phyloP scores from a whole-genome alignment of 2,888 invertebrate genomes.

The Diaperis boleti region DNA sequence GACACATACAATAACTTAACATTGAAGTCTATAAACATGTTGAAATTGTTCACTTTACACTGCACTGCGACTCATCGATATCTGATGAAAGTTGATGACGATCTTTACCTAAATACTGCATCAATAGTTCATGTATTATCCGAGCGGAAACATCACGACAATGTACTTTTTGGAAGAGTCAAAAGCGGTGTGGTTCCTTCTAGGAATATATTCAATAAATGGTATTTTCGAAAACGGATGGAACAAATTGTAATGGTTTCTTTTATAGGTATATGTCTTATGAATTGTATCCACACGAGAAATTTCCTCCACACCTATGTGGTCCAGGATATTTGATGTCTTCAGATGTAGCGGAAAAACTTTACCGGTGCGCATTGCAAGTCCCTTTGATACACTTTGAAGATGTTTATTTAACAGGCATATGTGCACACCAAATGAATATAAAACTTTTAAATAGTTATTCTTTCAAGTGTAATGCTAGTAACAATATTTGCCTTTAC shows the following conservation, averaged over 20 bases:
- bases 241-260: not conserved
- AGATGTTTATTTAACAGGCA: conserved; percentile 83
- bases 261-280: conserved; percentile 78
- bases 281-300: conserved; percentile 79
- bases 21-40: conserved; percentile 84
- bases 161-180: conserved; percentile 1
- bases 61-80: conserved; percentile 71
- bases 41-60: conserved; percentile 82
- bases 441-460: conserved; percentile 74
- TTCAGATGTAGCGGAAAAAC: conserved; percentile 72
- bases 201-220: conserved; percentile 79
- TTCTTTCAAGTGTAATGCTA: conserved; percentile 71
- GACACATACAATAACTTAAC: conserved; percentile 91
- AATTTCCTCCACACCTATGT: conserved; percentile 84
- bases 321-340: conserved; percentile 86
- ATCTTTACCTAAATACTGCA: conserved; percentile 82
- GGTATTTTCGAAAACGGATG: conserved; percentile 66
- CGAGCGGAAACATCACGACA: not conserved
- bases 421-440: conserved; percentile 73
- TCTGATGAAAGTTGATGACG: conserved; percentile 88
- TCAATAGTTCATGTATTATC: conserved; percentile 27
- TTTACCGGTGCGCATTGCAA: conserved; percentile 76
- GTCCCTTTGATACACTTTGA: conserved; percentile 82
- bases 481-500: conserved; percentile 39
- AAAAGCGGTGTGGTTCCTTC: not conserved